Conservation (phyloP, 1,140 invertebrate genomes). For the Platyscapa corneri region DNA sequence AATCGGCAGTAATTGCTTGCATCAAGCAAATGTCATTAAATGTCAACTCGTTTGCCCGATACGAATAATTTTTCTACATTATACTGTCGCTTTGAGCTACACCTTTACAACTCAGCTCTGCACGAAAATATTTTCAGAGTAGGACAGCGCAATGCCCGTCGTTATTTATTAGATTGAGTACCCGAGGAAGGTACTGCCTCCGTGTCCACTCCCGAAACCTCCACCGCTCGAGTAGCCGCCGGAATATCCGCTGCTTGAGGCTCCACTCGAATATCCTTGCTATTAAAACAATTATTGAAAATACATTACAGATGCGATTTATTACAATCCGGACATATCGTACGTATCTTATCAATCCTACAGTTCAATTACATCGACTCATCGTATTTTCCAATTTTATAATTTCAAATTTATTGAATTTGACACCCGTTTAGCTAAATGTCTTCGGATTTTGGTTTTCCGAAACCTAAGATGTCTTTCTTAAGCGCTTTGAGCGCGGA, state of each 20-base stretch:
- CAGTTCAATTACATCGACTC: no score
- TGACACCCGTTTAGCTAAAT: no score
- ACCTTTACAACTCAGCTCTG: not conserved
- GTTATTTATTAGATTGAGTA: conserved; percentile 33
- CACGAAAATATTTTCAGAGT: conserved; percentile 3
- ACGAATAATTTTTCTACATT: not conserved
- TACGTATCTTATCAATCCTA: no score
- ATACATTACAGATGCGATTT: not conserved
- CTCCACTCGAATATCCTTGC: conserved; percentile 35
- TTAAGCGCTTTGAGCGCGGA: no score
- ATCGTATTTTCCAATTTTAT: no score
- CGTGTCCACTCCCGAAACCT: conserved; percentile 22
- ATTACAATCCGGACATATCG: no score
- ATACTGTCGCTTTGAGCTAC: not conserved
- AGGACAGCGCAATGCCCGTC: not conserved
- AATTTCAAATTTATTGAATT: no score
- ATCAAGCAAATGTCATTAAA: not conserved
- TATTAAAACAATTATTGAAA: not conserved
- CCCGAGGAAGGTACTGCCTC: conserved; percentile 46
- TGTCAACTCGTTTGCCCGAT: not conserved
- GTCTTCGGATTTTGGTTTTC: no score
- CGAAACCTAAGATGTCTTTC: no score
- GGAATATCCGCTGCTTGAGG: conserved; percentile 15
- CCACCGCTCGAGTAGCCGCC: conserved; percentile 29
- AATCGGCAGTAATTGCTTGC: not conserved